phyloP scores from a whole-genome alignment of 2,113 vertebrate species.

The Pseudonaja textilis region DNA sequence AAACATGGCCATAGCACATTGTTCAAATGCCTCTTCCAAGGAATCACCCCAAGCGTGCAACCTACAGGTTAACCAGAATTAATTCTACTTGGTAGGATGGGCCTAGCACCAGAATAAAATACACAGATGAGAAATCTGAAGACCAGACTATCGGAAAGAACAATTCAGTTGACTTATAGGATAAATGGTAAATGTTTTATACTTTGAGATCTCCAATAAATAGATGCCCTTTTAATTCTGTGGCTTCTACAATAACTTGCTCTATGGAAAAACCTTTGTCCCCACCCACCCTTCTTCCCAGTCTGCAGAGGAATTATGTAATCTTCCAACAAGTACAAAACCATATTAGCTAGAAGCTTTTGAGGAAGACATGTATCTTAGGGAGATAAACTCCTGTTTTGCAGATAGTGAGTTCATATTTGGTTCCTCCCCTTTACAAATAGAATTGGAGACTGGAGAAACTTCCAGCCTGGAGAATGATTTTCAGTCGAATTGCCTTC shows the following conservation, averaged over 20 bases:
- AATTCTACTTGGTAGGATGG: rapidly evolving
- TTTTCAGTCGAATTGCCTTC: not conserved
- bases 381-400: not conserved
- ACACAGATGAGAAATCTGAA: not conserved
- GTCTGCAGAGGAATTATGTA: not conserved
- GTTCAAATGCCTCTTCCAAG: constrained; percentile 94
- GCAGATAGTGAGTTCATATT: not conserved
- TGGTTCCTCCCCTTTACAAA: not conserved
- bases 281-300: not conserved
- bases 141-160: not conserved
- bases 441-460: not conserved
- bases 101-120: not conserved
- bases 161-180: not conserved
- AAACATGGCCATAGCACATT: constrained; percentile 97
- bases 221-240: not conserved
- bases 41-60: constrained; percentile 92
- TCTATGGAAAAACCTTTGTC: not conserved
- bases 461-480: not conserved
- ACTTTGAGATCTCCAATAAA: not conserved
- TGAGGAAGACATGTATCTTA: not conserved
- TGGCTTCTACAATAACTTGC: not conserved
- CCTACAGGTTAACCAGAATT: constrained; percentile 59
- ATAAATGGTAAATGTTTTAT: not conserved
- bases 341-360: not conserved
- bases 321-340: not conserved